phyloP scores from a whole-genome alignment of 2,797 vertebrate genomes.

The Toxotes lorentzi region DNA sequence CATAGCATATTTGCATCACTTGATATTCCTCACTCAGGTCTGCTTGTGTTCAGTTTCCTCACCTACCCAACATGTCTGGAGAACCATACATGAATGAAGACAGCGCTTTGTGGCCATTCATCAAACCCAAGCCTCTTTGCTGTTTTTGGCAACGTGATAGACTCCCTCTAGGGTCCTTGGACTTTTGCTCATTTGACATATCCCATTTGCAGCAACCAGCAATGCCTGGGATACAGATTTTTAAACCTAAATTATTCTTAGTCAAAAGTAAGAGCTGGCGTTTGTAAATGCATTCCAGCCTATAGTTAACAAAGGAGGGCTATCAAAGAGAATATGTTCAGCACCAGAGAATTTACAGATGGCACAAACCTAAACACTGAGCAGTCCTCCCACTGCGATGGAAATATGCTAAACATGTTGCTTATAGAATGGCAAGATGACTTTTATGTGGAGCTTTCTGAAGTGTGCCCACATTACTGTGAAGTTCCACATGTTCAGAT shows the following conservation, averaged over 20 bases:
- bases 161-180: not conserved
- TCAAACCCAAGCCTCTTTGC: constrained; percentile 4
- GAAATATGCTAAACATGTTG: constrained; percentile 64
- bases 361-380: constrained; percentile 59
- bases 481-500: constrained; percentile 38
- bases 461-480: constrained; percentile 52
- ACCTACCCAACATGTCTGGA: not conserved
- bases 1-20: constrained; percentile 49
- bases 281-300: constrained; percentile 45
- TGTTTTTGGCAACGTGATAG: constrained; percentile 29
- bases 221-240: not conserved
- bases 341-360: constrained; percentile 59
- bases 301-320: constrained; percentile 54
- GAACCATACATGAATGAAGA: not conserved
- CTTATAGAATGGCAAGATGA: constrained; percentile 32
- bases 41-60: constrained; percentile 15
- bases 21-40: constrained; percentile 37
- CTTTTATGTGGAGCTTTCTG: constrained; percentile 63
- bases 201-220: constrained; percentile 2
- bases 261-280: constrained; percentile 1
- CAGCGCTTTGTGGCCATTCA: not conserved
- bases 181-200: constrained; percentile 9
- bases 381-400: constrained; percentile 50
- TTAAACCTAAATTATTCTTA: constrained; percentile 23
- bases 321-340: constrained; percentile 64